Base-by-base conservation (phyloP, 2,888 invertebrate genomes). In the Zelleria hepariella region DNA sequence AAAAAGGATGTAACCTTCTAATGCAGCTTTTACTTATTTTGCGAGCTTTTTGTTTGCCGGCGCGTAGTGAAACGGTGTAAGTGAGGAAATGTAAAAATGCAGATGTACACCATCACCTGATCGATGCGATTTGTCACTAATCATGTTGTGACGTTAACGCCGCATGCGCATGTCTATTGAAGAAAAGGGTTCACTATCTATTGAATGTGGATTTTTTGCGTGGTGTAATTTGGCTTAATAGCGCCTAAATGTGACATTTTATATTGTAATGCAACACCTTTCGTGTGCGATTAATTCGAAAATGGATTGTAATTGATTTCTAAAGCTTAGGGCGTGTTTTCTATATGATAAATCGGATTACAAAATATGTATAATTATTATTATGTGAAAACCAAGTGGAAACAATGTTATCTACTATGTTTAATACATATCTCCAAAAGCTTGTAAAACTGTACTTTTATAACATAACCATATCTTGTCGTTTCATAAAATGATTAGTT, bases 201-300 rank as follows among this genome's bases (percentile, higher is more conserved):
- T 55, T 72, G 71, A 70, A 74, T 72, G 67, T 66, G 69, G 68
- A 70, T 74, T 69, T 68, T 66, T 79, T 74, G 67, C 63, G 64
- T 67, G 66, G 58, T 69, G 72, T 73, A 75, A 78, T 79, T 77
- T 75, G 71, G 67, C 68, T 73, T 79, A 80, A 85, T 81, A 75
- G 73, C 70, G 66, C 68, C 70, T 69, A 74, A 79, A 78, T 73
- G 67, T 66, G 74, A 72, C 69, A 65, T 64, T 72, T 66, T 67
- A 67, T 77, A 10, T 55, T 23, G 10, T 5, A 2, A 42, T 10
- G 32, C 20, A 18, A 18, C 57, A 58, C 53, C 47, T 59, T 52
- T 27, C 53, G 42, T 58, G 24, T 42, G n/a, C 2, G 18, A 5
- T n/a, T 23, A 4, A 21, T 56, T 7, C 24, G 24, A 32, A 57